Percentiles rank a stretch among this genome's conserved stretches.
phyloP scores from a whole-genome alignment of 2,113 vertebrate genomes.

The Tetrax tetrax region DNA sequence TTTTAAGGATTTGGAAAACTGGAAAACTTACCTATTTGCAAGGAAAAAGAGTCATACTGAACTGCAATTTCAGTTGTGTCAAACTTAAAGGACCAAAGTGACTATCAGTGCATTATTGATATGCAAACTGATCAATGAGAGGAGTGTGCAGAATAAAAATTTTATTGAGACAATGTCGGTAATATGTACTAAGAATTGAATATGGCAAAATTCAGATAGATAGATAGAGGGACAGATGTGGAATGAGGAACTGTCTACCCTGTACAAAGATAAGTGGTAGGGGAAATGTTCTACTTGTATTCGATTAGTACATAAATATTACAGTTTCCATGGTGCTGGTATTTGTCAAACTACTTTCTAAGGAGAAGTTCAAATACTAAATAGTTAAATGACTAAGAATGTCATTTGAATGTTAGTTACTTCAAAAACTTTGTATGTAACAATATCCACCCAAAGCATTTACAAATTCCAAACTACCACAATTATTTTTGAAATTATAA shows the following conservation, averaged over 20 bases:
- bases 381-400: slow-evolving; percentile 60
- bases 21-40: not conserved
- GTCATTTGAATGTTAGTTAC: slow-evolving; percentile 50
- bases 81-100: not conserved
- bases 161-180: not conserved
- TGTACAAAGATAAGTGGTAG: slow-evolving; percentile 9
- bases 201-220: not conserved
- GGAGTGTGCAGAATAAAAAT: not conserved
- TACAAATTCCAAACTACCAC: slow-evolving; percentile 63
- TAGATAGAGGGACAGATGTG: not conserved
- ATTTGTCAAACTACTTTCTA: slow-evolving; percentile 59
- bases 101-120: not conserved
- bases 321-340: slow-evolving; percentile 61
- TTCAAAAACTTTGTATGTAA: slow-evolving; percentile 61
- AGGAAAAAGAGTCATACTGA: not conserved
- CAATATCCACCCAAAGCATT: slow-evolving; percentile 64
- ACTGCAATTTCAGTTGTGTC: not conserved
- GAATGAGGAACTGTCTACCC: slow-evolving; percentile 54
- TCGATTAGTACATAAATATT: slow-evolving; percentile 56
- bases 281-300: slow-evolving; percentile 48
- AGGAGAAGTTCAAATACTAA: slow-evolving; percentile 62
- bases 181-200: not conserved
- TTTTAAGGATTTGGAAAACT: not conserved
- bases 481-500: slow-evolving; percentile 71
- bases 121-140: not conserved